Evolutionary conservation across 2,797 vertebrate species (phyloP), one percentile per base, ranked within the genome.

Genomic region (Danio kyathit): DNA sequence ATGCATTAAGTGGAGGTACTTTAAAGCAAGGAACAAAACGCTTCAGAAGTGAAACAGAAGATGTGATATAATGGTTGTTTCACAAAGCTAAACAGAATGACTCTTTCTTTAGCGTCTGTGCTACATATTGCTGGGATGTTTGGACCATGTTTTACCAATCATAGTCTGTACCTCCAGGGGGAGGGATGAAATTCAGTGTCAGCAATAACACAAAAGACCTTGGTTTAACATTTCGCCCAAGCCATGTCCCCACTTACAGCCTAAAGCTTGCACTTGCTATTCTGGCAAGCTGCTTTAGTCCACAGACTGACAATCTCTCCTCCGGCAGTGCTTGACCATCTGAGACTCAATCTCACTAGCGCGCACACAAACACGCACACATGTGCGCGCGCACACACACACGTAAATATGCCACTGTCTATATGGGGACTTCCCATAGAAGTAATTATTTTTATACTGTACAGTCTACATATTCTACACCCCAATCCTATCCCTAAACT

Each of bases 191-290:
- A 85, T 82, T 87, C 84, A 86, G 88, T 89, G 86, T 92, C 90
- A 92, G 89, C 88, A 89, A 81, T 88, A 90, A 89, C 89, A 92
- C 86, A 89, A 87, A 92, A 86, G 90, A 92, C 91, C 89, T 92
- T 90, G 87, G 85, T 90, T 91, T 89, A 90, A 90, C 90, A 88
- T 91, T 88, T 89, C 70, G 86, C 84, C 86, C 84, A 59, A 84
- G 78, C 81, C 56, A 75, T 82, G 85, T 87, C 54, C 81, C 81
- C 81, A 49, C 82, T 86, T 84, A 76, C 85, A 76, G 86, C 87
- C 88, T 86, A 73, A 86, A 90, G 90, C 87, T 79, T 83, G 83
- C 86, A 84, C 79, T 77, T 67, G 78, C 76, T 80, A 85, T 82
- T 73, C 80, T 87, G 89, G 86, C 89, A 89, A 74, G 85, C 88